phyloP scores from a whole-genome alignment of 2,888 invertebrate genomes.

The Apamea crenata region DNA sequence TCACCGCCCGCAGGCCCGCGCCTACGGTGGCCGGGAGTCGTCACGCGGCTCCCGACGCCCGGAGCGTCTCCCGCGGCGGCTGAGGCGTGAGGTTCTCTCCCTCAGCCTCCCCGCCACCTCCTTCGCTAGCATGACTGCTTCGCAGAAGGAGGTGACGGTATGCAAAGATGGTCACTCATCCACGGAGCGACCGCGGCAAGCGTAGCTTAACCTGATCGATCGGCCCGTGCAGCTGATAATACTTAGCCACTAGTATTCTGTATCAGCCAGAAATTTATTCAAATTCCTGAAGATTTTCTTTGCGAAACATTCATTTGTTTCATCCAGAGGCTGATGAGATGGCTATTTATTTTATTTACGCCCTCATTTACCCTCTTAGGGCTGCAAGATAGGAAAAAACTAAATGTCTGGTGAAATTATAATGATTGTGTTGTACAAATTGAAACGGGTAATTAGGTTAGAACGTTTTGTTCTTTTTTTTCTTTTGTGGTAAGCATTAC shows the following conservation, averaged over 20 bases:
- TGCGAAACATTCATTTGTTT: constrained; percentile 53
- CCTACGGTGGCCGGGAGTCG: too few relatives aligned
- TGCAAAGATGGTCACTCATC: not conserved
- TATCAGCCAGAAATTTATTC: constrained; percentile 18
- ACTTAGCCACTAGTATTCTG: not conserved
- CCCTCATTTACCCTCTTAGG: constrained; percentile 55
- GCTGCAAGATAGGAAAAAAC: constrained; percentile 25
- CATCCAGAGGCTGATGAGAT: constrained; percentile 38
- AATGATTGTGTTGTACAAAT: constrained; percentile 33
- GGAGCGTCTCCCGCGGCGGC: too few relatives aligned
- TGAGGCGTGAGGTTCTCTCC: too few relatives aligned
- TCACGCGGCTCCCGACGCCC: too few relatives aligned
- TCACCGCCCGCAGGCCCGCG: too few relatives aligned
- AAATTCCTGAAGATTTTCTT: constrained; percentile 23
- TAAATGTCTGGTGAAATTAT: constrained; percentile 21
- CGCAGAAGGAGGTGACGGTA: too few relatives aligned
- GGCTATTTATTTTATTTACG: constrained; percentile 67
- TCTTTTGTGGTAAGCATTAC: not conserved
- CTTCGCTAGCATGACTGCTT: too few relatives aligned
- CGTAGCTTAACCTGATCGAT: not conserved
- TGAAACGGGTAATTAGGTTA: constrained; percentile 19
- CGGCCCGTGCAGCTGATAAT: not conserved
- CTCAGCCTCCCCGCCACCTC: too few relatives aligned
- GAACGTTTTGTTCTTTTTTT: not conserved
- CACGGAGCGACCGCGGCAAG: not conserved